Percentiles rank a stretch among this genome's conserved stretches.
Conservation (phyloP, 2,888 invertebrate species). For the Agrotis clavis region DNA sequence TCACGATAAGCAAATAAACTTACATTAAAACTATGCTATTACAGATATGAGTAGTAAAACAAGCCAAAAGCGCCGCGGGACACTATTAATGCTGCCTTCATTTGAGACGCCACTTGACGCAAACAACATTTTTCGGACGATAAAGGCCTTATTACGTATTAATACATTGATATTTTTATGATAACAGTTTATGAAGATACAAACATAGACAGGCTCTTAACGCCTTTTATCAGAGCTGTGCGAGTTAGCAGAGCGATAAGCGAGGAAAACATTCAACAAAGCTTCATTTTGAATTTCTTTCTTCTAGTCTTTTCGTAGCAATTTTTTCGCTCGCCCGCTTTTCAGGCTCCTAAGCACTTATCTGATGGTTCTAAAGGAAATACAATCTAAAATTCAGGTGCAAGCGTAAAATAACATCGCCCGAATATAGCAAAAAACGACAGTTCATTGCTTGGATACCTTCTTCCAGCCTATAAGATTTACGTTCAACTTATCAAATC, state of each 20-base stretch:
- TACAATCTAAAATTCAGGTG: too few relatives aligned
- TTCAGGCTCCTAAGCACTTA: not conserved
- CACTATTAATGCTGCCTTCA: slow-evolving; percentile 59
- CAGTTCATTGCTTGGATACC: not conserved
- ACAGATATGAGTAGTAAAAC: slow-evolving; percentile 64
- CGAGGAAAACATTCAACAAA: not conserved
- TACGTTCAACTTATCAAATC: slow-evolving; percentile 43
- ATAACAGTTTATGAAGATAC: slow-evolving; percentile 60
- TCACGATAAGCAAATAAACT: slow-evolving; percentile 65
- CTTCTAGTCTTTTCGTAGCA: too few relatives aligned
- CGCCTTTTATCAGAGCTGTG: slow-evolving; percentile 4
- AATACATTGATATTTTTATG: slow-evolving; percentile 68
- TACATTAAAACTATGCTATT: slow-evolving; percentile 58
- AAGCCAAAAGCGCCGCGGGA: slow-evolving; percentile 65
- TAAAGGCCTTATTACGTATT: slow-evolving; percentile 66
- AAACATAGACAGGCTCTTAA: not conserved
- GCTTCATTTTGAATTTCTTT: not conserved
- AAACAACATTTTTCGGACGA: slow-evolving; percentile 62
- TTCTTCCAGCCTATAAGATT: not conserved
- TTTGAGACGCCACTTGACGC: slow-evolving; percentile 61
- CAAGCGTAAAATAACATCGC: too few relatives aligned
- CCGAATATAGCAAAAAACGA: not conserved
- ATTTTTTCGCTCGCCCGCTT: not conserved
- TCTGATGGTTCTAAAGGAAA: not conserved
- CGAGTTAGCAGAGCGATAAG: slow-evolving; percentile 16